A percentile compares a stretch with the other conserved stretches of the same genome.
These are phyloP conservation scores for Ammospiza maritima DNA, from an alignment of 2,797 vertebrate species.

Conservation along the genomic window DNA sequence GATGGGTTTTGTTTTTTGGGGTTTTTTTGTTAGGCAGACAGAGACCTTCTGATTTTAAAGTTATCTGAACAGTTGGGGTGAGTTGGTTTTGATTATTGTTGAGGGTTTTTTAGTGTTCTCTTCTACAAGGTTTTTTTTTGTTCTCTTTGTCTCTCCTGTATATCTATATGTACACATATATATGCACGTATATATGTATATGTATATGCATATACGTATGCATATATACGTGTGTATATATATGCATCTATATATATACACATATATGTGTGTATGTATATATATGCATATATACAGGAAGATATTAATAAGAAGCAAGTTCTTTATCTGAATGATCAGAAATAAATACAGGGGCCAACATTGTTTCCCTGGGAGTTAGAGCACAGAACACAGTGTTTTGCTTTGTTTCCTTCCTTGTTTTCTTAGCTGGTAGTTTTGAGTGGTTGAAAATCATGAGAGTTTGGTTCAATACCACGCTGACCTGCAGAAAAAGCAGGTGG, in stretches of 20 bases:
- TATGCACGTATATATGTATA: too few relatives aligned
- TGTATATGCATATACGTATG: too few relatives aligned
- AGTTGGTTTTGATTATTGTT: background rate
- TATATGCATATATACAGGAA: background rate
- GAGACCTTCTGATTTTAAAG: background rate
- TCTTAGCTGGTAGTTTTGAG: background rate
- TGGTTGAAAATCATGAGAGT: background rate
- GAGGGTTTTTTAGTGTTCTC: accelerated
- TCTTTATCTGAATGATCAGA: background rate
- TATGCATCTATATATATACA: background rate
- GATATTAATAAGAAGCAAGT: background rate
- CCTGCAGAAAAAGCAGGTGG: background rate
- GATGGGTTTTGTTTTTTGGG: background rate
- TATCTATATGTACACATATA: background rate
- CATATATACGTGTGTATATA: background rate
- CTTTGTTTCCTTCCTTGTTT: background rate
- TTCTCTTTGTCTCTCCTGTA: background rate
- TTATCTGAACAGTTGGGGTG: background rate
- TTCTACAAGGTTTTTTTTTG: too few relatives aligned
- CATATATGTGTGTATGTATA: too few relatives aligned
- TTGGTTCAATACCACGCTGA: background rate
- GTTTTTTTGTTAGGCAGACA: background rate
- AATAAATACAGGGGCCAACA: background rate
- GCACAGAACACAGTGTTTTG: background rate
- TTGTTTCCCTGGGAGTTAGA: background rate